phyloP scores from a whole-genome alignment of 2,888 invertebrate species.

The Chymomyza fuscimana region DNA sequence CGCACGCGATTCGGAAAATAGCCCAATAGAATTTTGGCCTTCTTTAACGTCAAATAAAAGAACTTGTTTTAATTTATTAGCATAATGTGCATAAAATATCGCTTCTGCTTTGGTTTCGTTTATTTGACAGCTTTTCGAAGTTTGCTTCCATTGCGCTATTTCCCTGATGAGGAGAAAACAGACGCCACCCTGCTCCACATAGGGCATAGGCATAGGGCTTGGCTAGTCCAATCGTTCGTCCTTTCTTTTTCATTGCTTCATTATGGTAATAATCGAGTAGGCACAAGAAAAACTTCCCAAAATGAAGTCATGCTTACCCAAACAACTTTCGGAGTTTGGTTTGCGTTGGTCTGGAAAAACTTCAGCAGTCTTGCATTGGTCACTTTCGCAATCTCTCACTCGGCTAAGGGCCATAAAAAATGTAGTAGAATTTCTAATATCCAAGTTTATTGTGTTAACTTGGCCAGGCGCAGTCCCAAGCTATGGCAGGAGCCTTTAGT shows the following conservation, averaged over 20 bases:
- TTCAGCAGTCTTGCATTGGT: slow-evolving; percentile 29
- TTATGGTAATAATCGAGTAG: slow-evolving; percentile 65
- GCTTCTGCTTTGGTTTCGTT: slow-evolving; percentile 43
- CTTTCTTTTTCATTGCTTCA: slow-evolving; percentile 56
- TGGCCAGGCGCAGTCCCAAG: slow-evolving; percentile 29
- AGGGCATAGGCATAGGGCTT: neutral
- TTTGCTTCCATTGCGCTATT: slow-evolving; percentile 32
- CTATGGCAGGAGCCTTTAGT: neutral
- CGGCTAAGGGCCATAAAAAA: slow-evolving; percentile 16
- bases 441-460: slow-evolving; percentile 63
- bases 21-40: neutral
- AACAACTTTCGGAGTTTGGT: neutral
- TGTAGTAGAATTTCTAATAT: slow-evolving; percentile 57
- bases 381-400: slow-evolving; percentile 14
- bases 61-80: slow-evolving; percentile 57
- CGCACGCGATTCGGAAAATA: no score
- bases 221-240: neutral
- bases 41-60: neutral
- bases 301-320: slow-evolving; percentile 39
- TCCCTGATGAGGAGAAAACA: neutral
- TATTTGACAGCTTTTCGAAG: slow-evolving; percentile 66
- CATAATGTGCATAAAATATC: slow-evolving; percentile 69
- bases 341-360: neutral
- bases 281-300: slow-evolving; percentile 41
- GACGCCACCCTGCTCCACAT: neutral